Base-by-base conservation (phyloP, 2,113 vertebrate genomes). In the Chaetodon trifascialis region DNA sequence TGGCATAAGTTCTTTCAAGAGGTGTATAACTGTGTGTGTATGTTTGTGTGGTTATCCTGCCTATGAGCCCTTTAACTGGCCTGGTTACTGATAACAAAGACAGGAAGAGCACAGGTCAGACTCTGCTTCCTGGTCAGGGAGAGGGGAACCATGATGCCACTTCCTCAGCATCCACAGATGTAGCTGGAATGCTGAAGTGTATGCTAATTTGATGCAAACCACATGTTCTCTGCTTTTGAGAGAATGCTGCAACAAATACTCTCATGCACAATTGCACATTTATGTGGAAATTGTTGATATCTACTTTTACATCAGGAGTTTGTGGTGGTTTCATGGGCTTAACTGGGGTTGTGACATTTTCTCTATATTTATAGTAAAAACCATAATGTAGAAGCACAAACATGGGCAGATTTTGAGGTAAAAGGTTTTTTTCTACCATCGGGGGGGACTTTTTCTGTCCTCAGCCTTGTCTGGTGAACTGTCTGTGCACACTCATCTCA, bases 1-100 rank as follows among this genome's bases (percentile, higher is more conserved):
- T 67, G 76, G 64, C 58, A 63, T 52, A n/a, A 25, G 12, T 60
- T 63, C 15, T 46, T 17, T 59, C 1, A 14, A 16, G 46, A 66
- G 16, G 65, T 44, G 42, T 42, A 4, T 42, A 9, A 7, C 6
- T 82, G 80, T 66, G 25, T 68, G 42, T 77, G 54, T 51, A 2
- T 51, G 62, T 74, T 1, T 79, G 54, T 73, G 52, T 54, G 66
- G 7, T 21, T 80, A 44, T 87, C 75, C 76, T 92, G 85, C 72
- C 76, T 73, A 36, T 17, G 12, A 79, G 58, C 38, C 42, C 44
- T 68, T 84, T 80, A 55, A 74, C 74, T 82, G 47, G 56, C 73
- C 86, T 76, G 80, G 80, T 88, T 83, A 42, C 67, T 80, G 74
- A 85, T 86, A 93, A 95, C 94, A 95, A 95, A 93, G 91, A 76